Evolutionary conservation across 2,888 invertebrate species (phyloP).

Genomic region (Fragum fragum): DNA sequence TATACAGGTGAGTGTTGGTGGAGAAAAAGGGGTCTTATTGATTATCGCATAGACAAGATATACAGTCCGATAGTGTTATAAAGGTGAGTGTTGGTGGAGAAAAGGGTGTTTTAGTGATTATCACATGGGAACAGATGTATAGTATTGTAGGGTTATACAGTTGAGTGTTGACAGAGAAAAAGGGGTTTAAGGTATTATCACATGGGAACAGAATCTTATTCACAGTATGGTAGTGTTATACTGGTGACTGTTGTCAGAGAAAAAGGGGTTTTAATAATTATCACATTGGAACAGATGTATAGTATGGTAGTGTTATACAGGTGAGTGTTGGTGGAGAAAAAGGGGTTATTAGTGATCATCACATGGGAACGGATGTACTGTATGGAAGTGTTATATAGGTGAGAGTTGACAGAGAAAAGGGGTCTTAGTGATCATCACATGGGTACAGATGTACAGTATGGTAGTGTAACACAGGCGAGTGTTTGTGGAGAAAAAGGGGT

Average conservation of each 20-base stretch:
- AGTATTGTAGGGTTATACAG: conserved; percentile 97
- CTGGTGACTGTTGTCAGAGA: conserved; percentile 93
- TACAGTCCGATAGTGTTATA: conserved; percentile 96
- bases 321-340: conserved; percentile 86
- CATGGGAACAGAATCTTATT: conserved; percentile 95
- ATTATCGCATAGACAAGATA: conserved; percentile 91
- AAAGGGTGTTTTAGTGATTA: conserved; percentile 90
- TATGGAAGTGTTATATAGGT: conserved; percentile 96
- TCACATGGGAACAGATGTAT: conserved; percentile 93
- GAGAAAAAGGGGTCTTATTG: conserved; percentile 90
- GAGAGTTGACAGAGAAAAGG: conserved; percentile 51
- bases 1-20: conserved; percentile 90
- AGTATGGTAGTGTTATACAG: conserved; percentile 97
- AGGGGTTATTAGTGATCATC: conserved; percentile 84
- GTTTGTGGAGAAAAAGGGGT: too few species aligned
- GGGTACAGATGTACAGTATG: too few species aligned
- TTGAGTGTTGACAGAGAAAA: conserved; percentile 88
- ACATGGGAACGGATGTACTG: conserved; percentile 96
- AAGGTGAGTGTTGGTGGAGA: conserved; percentile 93
- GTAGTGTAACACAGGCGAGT: too few species aligned
- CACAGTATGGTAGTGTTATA: conserved; percentile 96
- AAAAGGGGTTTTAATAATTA: conserved; percentile 89
- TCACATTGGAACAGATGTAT: conserved; percentile 92
- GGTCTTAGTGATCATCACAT: neutral
- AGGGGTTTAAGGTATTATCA: conserved; percentile 88